phyloP scores from a whole-genome alignment of 2,888 invertebrate species.

The Synergus gifuensis region DNA sequence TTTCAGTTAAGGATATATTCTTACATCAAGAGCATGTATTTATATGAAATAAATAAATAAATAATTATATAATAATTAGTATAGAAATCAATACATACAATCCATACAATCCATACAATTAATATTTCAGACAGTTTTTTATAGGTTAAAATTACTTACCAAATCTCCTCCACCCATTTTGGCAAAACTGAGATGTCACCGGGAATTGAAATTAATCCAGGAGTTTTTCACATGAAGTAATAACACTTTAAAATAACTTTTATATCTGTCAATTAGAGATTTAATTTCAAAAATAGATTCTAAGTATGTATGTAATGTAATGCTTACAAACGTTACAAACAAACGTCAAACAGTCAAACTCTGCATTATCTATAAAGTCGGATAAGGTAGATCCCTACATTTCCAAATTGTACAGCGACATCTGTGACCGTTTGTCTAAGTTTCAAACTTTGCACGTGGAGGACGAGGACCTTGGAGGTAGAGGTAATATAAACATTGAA shows the following conservation, averaged over 20 bases:
- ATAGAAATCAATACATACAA: not conserved
- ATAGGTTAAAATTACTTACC: slow-evolving; percentile 65
- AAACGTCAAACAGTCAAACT: not conserved
- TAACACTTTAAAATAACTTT: not conserved
- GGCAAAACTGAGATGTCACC: not conserved
- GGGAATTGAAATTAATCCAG: not conserved
- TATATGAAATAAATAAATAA: not conserved
- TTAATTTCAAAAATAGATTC: not conserved
- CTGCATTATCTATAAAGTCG: too few relatives aligned
- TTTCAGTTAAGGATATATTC: not conserved
- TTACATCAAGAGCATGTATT: not conserved
- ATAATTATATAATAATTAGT: slow-evolving; percentile 16
- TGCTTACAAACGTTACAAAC: not conserved
- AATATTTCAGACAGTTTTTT: not conserved
- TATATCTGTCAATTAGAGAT: not conserved
- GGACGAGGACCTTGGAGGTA: too few relatives aligned
- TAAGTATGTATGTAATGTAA: too few relatives aligned
- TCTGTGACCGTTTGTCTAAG: too few relatives aligned
- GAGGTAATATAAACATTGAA: too few relatives aligned
- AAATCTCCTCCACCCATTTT: slow-evolving; percentile 77
- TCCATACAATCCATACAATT: not conserved
- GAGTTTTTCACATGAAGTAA: not conserved
- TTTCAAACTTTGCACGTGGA: too few relatives aligned
- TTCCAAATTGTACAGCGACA: too few relatives aligned
- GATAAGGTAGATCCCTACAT: too few relatives aligned